Evolutionary conservation across 1,140 invertebrate genomes (phyloP).

Genomic region (Lepeophtheirus salmonis): DNA sequence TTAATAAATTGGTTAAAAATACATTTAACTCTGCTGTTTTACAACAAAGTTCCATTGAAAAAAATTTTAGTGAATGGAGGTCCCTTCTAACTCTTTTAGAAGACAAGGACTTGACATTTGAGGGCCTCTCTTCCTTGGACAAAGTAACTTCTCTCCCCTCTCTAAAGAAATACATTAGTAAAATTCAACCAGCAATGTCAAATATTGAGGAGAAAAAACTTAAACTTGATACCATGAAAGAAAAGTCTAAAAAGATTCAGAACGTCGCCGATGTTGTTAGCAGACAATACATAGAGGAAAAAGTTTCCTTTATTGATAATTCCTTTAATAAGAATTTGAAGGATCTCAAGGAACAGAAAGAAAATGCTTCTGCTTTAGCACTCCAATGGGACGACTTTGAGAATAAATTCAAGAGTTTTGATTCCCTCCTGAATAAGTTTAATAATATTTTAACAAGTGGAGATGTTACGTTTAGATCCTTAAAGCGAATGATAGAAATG

Average conservation of each 20-base stretch:
- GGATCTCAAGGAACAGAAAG: constrained; percentile 41
- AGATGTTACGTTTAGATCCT: background rate
- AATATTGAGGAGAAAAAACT: constrained; percentile 44
- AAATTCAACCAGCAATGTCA: constrained; percentile 49
- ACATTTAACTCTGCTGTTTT: constrained; percentile 58
- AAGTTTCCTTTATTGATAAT: constrained; percentile 41
- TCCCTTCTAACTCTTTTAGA: constrained; percentile 45
- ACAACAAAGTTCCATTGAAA: constrained; percentile 47
- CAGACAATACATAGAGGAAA: constrained; percentile 37
- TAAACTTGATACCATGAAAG: constrained; percentile 41
- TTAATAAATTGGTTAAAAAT: constrained; percentile 55
- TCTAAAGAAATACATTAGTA: constrained; percentile 46
- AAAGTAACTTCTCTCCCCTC: constrained; percentile 52
- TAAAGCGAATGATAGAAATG: constrained; percentile 4
- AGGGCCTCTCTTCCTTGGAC: constrained; percentile 31
- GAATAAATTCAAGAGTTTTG: constrained; percentile 4
- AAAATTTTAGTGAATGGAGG: constrained; percentile 54
- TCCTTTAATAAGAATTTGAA: constrained; percentile 53
- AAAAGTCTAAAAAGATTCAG: constrained; percentile 41
- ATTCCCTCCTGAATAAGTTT: background rate
- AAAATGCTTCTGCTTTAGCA: constrained; percentile 42
- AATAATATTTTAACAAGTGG: background rate
- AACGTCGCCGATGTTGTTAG: constrained; percentile 41
- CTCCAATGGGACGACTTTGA: constrained; percentile 45
- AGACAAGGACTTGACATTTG: constrained; percentile 28